Evolutionary conservation across 2,113 vertebrate genomes (phyloP).

Genomic region (Psilopogon haemacephalus): DNA sequence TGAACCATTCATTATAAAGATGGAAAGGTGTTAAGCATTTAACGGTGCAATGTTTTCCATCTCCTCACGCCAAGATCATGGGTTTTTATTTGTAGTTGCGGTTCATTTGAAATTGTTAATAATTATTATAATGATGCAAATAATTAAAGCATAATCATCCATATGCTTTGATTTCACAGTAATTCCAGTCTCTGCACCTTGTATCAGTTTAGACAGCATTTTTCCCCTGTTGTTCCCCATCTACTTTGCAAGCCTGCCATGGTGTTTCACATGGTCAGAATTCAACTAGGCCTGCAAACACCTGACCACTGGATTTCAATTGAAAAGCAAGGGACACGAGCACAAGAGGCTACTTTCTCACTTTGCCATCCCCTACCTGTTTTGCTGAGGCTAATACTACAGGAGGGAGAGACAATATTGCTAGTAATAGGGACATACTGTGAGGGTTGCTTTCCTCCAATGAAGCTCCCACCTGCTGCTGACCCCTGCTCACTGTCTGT

Average conservation of each 20-base stretch:
- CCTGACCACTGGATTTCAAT: neutral
- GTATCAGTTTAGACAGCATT: neutral
- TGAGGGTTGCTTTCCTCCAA: neutral
- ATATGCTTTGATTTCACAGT: neutral
- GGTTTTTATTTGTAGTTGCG: neutral
- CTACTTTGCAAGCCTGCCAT: no score
- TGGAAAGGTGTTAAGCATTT: neutral
- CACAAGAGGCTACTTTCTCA: neutral
- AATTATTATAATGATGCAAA: neutral
- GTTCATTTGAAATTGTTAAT: neutral
- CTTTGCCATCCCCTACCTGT: neutral
- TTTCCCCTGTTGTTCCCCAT: no score
- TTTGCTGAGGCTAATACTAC: neutral
- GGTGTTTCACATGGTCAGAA: neutral
- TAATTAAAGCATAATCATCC: neutral
- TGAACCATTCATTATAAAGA: neutral
- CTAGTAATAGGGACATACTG: neutral
- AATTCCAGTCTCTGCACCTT: neutral
- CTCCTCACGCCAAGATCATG: neutral
- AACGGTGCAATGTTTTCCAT: neutral
- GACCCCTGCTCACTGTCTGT: neutral
- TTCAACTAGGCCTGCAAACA: neutral
- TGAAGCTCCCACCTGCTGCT: neutral
- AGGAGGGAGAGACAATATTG: neutral
- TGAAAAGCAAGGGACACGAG: neutral